These are phyloP conservation scores for Heliconius hortense DNA, from an alignment of 2,888 invertebrate genomes.

Conservation along the genomic window DNA sequence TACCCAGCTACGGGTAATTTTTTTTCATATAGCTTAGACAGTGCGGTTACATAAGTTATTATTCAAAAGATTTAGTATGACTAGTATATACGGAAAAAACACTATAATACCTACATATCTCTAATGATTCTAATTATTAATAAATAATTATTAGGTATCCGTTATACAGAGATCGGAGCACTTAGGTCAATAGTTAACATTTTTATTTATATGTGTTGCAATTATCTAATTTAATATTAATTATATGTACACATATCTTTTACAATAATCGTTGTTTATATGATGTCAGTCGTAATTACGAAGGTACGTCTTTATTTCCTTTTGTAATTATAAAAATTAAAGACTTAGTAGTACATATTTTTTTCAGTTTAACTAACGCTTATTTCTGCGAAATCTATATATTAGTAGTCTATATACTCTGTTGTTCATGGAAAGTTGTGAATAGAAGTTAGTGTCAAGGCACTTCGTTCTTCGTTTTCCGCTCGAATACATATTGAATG, in stretches of 20 bases:
- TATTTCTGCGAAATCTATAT: neutral
- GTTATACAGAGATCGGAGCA: conserved; percentile 21
- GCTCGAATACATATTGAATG: neutral
- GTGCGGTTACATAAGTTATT: no score
- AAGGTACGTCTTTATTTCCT: neutral
- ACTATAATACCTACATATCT: neutral
- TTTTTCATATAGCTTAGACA: neutral
- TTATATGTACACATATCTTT: conserved; percentile 8
- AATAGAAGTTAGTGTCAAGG: neutral
- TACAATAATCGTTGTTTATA: conserved; percentile 21
- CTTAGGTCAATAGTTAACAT: conserved; percentile 31
- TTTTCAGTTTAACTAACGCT: neutral
- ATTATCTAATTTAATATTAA: conserved; percentile 24
- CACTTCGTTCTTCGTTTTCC: neutral
- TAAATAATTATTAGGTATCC: conserved; percentile 28
- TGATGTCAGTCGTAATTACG: conserved; percentile 19
- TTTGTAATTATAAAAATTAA: neutral
- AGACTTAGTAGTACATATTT: neutral
- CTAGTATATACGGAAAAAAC: neutral
- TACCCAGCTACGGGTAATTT: rapidly evolving
- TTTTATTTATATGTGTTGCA: conserved; percentile 27
- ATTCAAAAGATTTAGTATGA: no score
- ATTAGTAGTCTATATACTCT: neutral
- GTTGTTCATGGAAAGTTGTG: neutral
- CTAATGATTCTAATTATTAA: conserved; percentile 14